Evolutionary conservation across 1,140 invertebrate species (phyloP).

Genomic region (Steinernema feltiae): DNA sequence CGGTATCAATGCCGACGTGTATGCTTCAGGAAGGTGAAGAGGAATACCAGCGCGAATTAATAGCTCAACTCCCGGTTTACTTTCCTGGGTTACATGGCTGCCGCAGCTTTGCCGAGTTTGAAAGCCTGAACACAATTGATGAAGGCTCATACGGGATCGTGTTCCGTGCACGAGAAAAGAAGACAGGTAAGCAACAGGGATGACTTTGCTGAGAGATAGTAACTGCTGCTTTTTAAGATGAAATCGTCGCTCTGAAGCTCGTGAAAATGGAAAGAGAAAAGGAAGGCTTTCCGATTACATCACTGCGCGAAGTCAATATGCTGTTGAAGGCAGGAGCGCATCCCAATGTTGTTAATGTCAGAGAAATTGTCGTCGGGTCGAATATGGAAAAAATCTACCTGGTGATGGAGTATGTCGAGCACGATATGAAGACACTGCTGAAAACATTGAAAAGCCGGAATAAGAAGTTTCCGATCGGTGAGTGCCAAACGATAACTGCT

Average conservation of each 20-base stretch:
- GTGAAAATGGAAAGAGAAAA: conserved; percentile 99
- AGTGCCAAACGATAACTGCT: too few relatives aligned
- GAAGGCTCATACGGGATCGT: conserved; percentile 95
- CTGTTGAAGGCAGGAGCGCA: conserved; percentile 87
- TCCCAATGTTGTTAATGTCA: conserved; percentile 86
- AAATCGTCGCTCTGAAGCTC: conserved; percentile 96
- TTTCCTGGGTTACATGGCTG: conserved; percentile 67
- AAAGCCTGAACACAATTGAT: conserved; percentile 90
- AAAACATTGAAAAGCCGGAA: conserved; percentile 79
- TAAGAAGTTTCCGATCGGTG: conserved; percentile 76
- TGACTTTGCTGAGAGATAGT: conserved; percentile 11
- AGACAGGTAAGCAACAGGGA: conserved; percentile 65
- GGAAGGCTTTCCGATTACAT: conserved; percentile 99
- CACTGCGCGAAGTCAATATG: conserved; percentile 93
- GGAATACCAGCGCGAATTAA: conserved; percentile 27
- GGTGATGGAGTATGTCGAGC: conserved; percentile 99
- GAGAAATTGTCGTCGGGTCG: conserved; percentile 94
- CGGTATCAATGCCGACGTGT: too few relatives aligned
- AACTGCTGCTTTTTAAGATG: conserved; percentile 63
- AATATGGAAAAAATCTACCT: conserved; percentile 99
- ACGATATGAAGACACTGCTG: conserved; percentile 95
- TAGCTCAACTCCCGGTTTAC: conserved; percentile 46
- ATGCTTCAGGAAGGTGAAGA: conserved; percentile 32
- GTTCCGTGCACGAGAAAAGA: conserved; percentile 89
- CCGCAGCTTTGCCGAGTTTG: conserved; percentile 93